Conservation (phyloP, 1,140 invertebrate species). For the Portunus trituberculatus region DNA sequence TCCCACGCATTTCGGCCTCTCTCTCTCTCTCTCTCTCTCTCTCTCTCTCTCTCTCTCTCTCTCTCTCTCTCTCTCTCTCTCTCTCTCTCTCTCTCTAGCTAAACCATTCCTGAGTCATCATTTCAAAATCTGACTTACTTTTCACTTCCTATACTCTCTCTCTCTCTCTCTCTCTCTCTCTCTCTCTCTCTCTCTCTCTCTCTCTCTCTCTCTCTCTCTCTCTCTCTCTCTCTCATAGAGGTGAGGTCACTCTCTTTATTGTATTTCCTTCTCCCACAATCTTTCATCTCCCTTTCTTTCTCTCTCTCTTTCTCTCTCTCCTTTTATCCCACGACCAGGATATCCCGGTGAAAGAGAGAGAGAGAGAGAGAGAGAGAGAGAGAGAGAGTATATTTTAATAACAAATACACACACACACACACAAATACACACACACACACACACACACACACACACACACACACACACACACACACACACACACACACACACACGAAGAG, state of each 20-base stretch:
- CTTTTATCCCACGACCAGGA: neutral
- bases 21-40: too few species aligned
- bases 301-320: too few species aligned
- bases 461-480: slow-evolving; percentile 27
- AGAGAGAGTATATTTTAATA: neutral
- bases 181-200: neutral
- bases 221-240: neutral
- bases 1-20: too few species aligned
- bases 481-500: neutral
- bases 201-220: neutral
- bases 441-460: slow-evolving; percentile 45
- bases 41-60: too few species aligned
- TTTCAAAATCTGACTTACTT: too few species aligned
- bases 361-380: neutral
- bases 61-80: too few species aligned
- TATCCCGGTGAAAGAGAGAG: neutral
- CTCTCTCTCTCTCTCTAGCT: too few species aligned
- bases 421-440: slow-evolving; percentile 46
- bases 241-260: neutral
- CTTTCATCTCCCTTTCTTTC: too few species aligned
- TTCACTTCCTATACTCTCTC: too few species aligned
- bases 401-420: neutral
- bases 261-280: too few species aligned
- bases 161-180: too few species aligned
- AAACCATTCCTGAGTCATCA: too few species aligned